A percentile compares a stretch with the other conserved stretches of the same genome.
Evolutionary conservation across 2,113 vertebrate genomes (phyloP).

Genomic region (Pluvialis apricaria): DNA sequence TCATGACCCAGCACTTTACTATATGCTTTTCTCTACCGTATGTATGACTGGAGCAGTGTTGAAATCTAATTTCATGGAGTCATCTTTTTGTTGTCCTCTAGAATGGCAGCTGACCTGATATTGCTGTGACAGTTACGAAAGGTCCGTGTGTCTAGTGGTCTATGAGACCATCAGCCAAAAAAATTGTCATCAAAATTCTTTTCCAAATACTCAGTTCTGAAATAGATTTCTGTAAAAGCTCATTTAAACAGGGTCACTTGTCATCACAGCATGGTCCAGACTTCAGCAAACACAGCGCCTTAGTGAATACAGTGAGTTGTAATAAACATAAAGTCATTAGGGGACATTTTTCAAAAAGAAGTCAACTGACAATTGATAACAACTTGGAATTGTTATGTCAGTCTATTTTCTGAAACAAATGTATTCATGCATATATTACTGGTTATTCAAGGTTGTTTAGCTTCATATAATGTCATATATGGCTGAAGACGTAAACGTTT

Average conservation of each 20-base stretch:
- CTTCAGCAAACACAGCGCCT: neutral
- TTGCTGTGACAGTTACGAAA: neutral
- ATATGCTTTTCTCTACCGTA: neutral
- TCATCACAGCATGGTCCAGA: neutral
- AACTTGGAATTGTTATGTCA: neutral
- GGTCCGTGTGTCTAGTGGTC: neutral
- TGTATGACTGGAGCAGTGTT: neutral
- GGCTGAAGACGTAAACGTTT: neutral
- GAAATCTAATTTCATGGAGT: constrained; percentile 42
- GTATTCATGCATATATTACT: neutral
- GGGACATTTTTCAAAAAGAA: neutral
- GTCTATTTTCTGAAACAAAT: neutral
- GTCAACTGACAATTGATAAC: neutral
- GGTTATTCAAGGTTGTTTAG: neutral
- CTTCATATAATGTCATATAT: neutral
- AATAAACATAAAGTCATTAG: neutral
- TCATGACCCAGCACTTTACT: neutral
- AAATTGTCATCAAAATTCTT: constrained; percentile 19
- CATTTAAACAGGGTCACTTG: neutral
- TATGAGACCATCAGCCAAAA: constrained; percentile 21
- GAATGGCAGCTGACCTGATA: neutral
- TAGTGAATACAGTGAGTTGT: neutral
- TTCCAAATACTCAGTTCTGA: neutral
- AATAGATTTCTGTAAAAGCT: constrained; percentile 9
- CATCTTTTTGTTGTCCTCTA: neutral